Evolutionary conservation across 2,888 invertebrate genomes (phyloP).

Genomic region (Sarcophaga carnaria): DNA sequence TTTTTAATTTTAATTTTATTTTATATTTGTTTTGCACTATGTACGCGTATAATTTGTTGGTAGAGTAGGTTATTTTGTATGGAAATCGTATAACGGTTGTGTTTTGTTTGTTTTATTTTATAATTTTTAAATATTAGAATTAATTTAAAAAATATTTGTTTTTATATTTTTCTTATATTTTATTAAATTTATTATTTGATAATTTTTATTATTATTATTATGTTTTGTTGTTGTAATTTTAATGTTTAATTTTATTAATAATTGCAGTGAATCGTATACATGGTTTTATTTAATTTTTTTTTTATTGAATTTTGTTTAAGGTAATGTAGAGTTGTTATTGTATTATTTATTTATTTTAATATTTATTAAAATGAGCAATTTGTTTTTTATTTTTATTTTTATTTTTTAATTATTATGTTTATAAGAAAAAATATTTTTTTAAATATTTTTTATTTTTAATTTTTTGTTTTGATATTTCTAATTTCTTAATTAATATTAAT

Average conservation of each 20-base stretch:
- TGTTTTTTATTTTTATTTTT: conserved; percentile 72
- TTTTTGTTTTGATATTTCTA: conserved; percentile 32
- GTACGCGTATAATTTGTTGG: conserved; percentile 76
- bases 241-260: conserved; percentile 76
- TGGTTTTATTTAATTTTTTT: conserved; percentile 73
- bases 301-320: conserved; percentile 49
- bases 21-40: conserved; percentile 76
- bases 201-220: not conserved
- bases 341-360: conserved; percentile 69
- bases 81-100: conserved; percentile 57
- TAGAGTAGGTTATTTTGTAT: conserved; percentile 68
- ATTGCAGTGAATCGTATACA: conserved; percentile 80
- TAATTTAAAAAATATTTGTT: conserved; percentile 72
- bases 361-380: conserved; percentile 76
- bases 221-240: conserved; percentile 62
- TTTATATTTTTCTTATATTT: conserved; percentile 46
- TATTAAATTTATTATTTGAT: conserved; percentile 55
- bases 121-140: conserved; percentile 70
- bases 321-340: conserved; percentile 64
- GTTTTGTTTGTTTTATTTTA: conserved; percentile 58
- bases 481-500: conserved; percentile 52
- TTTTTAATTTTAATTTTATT: conserved; percentile 58
- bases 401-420: conserved; percentile 68
- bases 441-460: conserved; percentile 39
- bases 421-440: conserved; percentile 62